These are phyloP conservation scores for Sclerurus mexicanus DNA, from an alignment of 2,113 vertebrate species.

Conservation along the genomic window DNA sequence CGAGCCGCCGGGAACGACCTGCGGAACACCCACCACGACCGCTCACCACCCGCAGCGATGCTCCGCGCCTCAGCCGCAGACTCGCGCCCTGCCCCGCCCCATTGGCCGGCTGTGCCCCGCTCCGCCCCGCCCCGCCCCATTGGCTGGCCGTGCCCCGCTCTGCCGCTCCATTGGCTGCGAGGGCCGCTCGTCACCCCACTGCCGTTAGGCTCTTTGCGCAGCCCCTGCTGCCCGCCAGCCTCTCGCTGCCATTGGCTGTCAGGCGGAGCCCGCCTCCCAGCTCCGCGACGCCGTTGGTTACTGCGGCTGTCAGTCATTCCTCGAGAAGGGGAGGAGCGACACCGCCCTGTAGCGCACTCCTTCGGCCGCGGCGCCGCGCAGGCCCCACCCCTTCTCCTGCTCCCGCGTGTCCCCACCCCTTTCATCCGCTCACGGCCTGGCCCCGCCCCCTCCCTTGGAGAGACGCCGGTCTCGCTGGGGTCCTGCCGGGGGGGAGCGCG, in stretches of 20 bases:
- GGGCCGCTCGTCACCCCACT: background rate
- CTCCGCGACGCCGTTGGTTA: accelerated
- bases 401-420: too few relatives aligned
- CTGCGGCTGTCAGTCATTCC: background rate
- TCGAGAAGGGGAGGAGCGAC: accelerated
- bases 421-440: background rate
- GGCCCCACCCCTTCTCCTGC: background rate
- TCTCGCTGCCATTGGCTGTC: background rate
- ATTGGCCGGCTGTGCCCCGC: background rate
- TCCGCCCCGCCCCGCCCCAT: background rate
- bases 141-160: background rate
- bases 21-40: background rate
- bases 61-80: background rate
- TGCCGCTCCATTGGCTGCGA: accelerated
- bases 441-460: accelerated
- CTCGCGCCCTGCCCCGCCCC: background rate
- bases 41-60: background rate
- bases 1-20: background rate
- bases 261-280: accelerated
- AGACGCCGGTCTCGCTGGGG: accelerated
- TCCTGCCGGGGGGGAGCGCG: too few relatives aligned
- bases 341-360: accelerated
- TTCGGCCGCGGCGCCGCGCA: too few relatives aligned
- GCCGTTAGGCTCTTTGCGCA: background rate
- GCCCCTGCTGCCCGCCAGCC: background rate